Evolutionary conservation across 2,797 vertebrate genomes (phyloP).

Genomic region (Hippoglossus hippoglossus): DNA sequence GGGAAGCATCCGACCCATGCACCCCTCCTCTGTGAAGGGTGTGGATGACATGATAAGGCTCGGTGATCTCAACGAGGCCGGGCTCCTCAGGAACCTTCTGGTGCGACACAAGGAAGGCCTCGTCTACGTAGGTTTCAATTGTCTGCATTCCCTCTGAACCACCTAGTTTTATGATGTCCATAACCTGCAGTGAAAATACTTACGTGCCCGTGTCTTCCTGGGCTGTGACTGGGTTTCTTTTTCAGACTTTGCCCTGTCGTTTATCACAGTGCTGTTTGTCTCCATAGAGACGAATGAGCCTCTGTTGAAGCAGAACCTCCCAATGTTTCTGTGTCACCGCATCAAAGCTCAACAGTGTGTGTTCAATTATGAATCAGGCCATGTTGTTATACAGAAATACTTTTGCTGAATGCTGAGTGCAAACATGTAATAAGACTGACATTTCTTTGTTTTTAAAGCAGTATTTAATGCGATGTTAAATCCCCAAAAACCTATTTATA

Average conservation of each 20-base stretch:
- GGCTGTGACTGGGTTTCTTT: constrained; percentile 13
- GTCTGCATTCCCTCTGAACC: constrained; percentile 8
- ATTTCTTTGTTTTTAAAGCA: constrained; percentile 1
- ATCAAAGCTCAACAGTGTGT: constrained; percentile 53
- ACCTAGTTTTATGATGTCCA: constrained; percentile 66
- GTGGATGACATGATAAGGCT: constrained; percentile 97
- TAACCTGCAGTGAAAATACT: constrained; percentile 53
- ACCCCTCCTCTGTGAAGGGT: constrained; percentile 89
- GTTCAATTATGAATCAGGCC: constrained; percentile 46
- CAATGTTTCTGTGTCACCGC: constrained; percentile 44
- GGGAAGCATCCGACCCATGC: constrained; percentile 87
- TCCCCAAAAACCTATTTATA: too few species aligned
- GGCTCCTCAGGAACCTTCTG: constrained; percentile 94
- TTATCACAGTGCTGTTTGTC: constrained; percentile 71
- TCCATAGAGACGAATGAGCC: constrained; percentile 74
- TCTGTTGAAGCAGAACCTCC: constrained; percentile 57
- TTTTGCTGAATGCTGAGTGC: constrained; percentile 12
- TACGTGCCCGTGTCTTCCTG: not conserved
- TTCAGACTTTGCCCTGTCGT: constrained; percentile 78
- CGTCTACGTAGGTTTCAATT: constrained; percentile 91
- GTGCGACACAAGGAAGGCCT: constrained; percentile 92
- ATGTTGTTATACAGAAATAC: constrained; percentile 34
- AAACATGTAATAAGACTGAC: constrained; percentile 1
- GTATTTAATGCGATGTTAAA: too few species aligned
- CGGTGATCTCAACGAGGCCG: constrained; percentile 93